Percentiles rank a stretch among this genome's conserved stretches.
Conservation (phyloP, 2,113 vertebrate species). For the Cranoglanis bouderius region DNA sequence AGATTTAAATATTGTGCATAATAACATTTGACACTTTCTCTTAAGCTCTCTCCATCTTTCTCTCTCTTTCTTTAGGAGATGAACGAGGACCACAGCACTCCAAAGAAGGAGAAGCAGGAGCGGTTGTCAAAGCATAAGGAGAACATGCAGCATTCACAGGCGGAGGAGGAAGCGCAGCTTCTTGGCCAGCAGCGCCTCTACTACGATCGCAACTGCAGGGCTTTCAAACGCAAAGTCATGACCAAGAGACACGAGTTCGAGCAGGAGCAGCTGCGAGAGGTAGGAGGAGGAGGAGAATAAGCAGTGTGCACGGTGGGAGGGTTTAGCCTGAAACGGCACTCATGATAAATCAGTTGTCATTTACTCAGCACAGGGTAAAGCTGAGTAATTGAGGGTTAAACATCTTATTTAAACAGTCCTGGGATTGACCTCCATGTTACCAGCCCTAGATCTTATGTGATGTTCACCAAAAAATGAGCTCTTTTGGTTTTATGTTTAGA, state of each 20-base stretch:
- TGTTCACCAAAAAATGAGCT: background rate
- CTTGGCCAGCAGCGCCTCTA: constrained; percentile 93
- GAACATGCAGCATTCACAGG: constrained; percentile 98
- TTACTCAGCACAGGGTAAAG: too few species aligned
- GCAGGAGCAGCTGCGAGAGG: constrained; percentile 97
- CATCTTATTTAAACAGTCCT: background rate
- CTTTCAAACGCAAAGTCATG: constrained; percentile 92
- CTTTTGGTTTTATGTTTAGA: background rate
- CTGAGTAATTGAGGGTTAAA: background rate
- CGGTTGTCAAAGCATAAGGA: constrained; percentile 98
- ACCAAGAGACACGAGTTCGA: constrained; percentile 91
- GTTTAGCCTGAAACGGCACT: background rate
- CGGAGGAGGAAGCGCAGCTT: constrained; percentile 96
- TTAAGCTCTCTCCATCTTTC: background rate
- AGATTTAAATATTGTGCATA: background rate
- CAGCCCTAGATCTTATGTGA: background rate
- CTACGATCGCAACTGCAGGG: constrained; percentile 93
- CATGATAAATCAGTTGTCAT: too few species aligned
- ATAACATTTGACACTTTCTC: background rate
- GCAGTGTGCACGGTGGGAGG: background rate
- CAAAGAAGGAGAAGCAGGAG: constrained; percentile 99
- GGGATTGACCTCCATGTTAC: background rate
- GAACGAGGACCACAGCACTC: constrained; percentile 98
- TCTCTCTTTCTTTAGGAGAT: constrained; percentile 79
- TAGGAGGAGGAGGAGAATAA: constrained; percentile 57